phyloP scores from a whole-genome alignment of 1,140 invertebrate genomes.

The Drosophila orena region DNA sequence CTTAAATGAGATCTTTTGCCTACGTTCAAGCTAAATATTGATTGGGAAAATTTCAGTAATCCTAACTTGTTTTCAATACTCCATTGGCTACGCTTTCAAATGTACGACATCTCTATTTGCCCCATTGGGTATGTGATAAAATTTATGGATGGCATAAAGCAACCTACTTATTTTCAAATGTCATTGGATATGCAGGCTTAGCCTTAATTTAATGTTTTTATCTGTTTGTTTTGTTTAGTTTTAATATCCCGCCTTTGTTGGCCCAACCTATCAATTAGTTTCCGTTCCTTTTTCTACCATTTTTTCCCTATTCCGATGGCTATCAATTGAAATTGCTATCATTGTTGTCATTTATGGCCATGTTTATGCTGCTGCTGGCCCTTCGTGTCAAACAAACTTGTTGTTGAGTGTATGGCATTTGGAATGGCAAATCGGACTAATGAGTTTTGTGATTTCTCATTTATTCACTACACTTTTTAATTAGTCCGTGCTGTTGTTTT shows the following conservation, averaged over 20 bases:
- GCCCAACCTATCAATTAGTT: slow-evolving; percentile 55
- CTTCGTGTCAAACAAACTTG: slow-evolving; percentile 41
- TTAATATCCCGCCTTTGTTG: slow-evolving; percentile 25
- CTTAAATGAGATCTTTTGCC: background rate
- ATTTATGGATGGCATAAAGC: background rate
- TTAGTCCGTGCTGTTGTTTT: slow-evolving; percentile 70
- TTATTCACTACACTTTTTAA: slow-evolving; percentile 81
- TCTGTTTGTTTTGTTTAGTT: no score
- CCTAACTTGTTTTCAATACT: no score
- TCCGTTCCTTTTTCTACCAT: slow-evolving; percentile 21
- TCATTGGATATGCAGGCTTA: slow-evolving; percentile 4
- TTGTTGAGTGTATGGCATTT: slow-evolving; percentile 57
- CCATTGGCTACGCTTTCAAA: no score
- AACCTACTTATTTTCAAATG: background rate
- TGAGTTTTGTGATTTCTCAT: slow-evolving; percentile 81
- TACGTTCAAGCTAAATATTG: background rate
- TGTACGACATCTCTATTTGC: background rate
- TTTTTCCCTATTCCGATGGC: slow-evolving; percentile 42
- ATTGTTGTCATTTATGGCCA: slow-evolving; percentile 25
- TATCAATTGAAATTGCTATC: slow-evolving; percentile 26
- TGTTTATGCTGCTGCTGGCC: slow-evolving; percentile 29
- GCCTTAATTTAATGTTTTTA: background rate
- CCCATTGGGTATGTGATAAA: background rate
- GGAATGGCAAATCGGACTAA: slow-evolving; percentile 67
- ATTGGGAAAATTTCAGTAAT: background rate